Conservation (phyloP, 2,797 vertebrate genomes). For the Pipistrellus pipistrellus region DNA sequence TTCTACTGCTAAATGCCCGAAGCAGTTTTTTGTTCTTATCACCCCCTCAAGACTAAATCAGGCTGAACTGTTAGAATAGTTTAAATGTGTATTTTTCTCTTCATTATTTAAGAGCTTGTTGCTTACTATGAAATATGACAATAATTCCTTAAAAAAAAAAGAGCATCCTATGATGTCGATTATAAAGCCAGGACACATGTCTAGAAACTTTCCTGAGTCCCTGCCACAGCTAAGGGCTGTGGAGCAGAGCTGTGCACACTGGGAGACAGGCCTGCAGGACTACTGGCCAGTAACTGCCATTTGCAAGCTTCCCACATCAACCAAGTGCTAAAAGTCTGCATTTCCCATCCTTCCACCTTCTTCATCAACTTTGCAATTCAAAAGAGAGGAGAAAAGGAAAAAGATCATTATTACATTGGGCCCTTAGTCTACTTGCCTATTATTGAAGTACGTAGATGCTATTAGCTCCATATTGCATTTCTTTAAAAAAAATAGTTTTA, state of each 20-base stretch:
- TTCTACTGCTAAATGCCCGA: conserved; percentile 82
- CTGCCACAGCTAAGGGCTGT: not conserved
- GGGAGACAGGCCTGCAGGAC: conserved; percentile 71
- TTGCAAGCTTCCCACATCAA: conserved; percentile 83
- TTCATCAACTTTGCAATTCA: conserved; percentile 85
- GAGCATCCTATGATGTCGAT: not conserved
- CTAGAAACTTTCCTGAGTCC: not conserved
- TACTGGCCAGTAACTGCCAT: conserved; percentile 79
- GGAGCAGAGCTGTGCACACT: conserved; percentile 40
- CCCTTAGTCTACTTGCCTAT: conserved; percentile 86
- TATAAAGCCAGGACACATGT: not conserved
- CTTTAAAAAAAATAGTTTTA: not conserved
- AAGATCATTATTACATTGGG: conserved; percentile 75
- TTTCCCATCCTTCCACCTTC: conserved; percentile 89
- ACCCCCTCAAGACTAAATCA: conserved; percentile 68
- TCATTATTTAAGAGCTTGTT: conserved; percentile 11
- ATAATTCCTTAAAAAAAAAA: conserved; percentile 32
- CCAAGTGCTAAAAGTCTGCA: conserved; percentile 86
- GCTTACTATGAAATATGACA: conserved; percentile 4
- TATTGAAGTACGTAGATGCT: conserved; percentile 78
- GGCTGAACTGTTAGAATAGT: conserved; percentile 69
- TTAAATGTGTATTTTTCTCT: conserved; percentile 75
- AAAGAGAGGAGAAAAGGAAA: not conserved
- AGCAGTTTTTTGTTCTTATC: conserved; percentile 83
- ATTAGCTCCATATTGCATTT: conserved; percentile 44